These are phyloP conservation scores for Fulica atra DNA, from an alignment of 2,113 vertebrate genomes.

Conservation along the genomic window DNA sequence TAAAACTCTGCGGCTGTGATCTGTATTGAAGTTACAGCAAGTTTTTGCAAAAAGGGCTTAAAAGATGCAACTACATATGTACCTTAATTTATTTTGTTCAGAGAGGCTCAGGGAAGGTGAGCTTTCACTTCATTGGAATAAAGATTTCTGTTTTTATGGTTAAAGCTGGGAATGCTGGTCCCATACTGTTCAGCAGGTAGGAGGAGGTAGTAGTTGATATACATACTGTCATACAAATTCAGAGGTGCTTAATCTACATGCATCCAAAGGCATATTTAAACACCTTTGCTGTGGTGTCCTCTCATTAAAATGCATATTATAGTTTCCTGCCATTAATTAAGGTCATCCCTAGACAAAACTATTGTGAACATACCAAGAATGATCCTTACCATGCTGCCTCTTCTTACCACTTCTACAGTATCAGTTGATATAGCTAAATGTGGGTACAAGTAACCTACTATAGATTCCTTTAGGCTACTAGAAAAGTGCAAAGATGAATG, in stretches of 20 bases:
- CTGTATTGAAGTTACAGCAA: neutral
- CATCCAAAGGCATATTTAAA: neutral
- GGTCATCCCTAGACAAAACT: neutral
- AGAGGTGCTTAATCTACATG: neutral
- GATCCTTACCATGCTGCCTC: neutral
- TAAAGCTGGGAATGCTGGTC: neutral
- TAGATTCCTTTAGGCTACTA: neutral
- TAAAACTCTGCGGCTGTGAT: neutral
- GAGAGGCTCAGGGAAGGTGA: neutral
- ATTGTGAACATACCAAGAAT: neutral
- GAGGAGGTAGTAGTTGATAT: neutral
- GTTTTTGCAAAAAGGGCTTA: neutral
- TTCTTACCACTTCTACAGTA: neutral
- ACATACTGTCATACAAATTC: neutral
- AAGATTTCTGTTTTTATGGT: neutral
- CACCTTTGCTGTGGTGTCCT: neutral
- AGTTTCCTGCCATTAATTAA: neutral
- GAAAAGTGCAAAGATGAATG: slow-evolving; percentile 22
- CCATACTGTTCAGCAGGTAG: neutral
- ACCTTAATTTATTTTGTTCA: neutral
- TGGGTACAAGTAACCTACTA: neutral
- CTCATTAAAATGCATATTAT: neutral
- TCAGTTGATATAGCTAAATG: neutral
- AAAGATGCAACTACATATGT: neutral
- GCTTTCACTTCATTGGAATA: neutral